phyloP scores from a whole-genome alignment of 2,113 vertebrate genomes.

The Syrrhaptes paradoxus region DNA sequence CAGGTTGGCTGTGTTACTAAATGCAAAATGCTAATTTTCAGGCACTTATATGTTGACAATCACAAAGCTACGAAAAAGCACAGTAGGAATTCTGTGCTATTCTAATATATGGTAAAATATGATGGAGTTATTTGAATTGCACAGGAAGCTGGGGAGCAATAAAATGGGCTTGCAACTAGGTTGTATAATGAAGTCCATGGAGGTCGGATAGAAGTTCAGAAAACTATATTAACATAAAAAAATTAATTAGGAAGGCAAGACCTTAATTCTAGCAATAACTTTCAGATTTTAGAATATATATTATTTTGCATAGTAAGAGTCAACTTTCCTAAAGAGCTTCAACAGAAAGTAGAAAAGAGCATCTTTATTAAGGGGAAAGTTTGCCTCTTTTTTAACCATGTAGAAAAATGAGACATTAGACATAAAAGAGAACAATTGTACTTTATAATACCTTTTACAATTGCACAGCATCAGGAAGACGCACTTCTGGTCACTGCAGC shows the following conservation, averaged over 20 bases:
- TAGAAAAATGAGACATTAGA: neutral
- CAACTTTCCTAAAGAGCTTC: neutral
- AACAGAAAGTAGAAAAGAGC: neutral
- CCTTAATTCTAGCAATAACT: neutral
- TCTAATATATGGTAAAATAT: conserved; percentile 26
- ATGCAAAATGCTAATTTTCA: conserved; percentile 32
- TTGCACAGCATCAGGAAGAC: neutral
- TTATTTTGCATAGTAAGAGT: neutral
- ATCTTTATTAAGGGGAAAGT: neutral
- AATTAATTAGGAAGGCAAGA: neutral
- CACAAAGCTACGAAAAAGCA: neutral
- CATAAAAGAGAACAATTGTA: neutral
- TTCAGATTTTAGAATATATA: neutral
- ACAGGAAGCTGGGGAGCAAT: conserved; percentile 12
- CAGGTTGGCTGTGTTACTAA: neutral
- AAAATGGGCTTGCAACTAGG: neutral
- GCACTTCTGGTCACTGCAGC: neutral
- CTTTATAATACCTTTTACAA: neutral
- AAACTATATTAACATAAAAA: neutral
- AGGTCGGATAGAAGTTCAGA: neutral
- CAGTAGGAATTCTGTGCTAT: neutral
- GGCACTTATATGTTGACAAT: neutral
- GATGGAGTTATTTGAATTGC: conserved; percentile 30
- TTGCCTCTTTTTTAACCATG: neutral
- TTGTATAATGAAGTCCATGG: conserved; percentile 1